Base-by-base conservation (phyloP, 2,888 invertebrate genomes). In the Limenitis camilla region DNA sequence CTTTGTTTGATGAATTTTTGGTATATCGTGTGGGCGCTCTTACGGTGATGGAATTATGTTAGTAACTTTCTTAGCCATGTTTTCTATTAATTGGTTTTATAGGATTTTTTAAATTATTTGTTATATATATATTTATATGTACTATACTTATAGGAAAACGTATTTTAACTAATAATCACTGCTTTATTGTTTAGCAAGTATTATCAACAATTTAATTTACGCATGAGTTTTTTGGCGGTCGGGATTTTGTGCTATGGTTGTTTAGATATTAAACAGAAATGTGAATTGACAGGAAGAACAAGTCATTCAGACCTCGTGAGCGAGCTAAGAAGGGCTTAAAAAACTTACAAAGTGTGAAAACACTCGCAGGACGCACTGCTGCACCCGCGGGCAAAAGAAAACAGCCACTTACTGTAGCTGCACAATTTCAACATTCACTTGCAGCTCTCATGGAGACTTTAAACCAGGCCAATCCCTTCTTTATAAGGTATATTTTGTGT, bases 351-450 rank as follows among this genome's bases (percentile, higher is more conserved):
- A 94, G 96, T 47, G 94, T 97, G 58, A 97, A 97, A 84, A 96
- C 96, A 5, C 86, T 97, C 48, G 96, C 96, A 1, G 95, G 94
- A 3, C 88, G 92, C 61, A 94, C 91, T 41, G 89, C 90, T 52
- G 89, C 90, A 57, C 86, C 89, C 1, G 88, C 90, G 8, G 89
- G 89, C 43, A 93, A 93, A 35, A 87, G 95, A 54, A 96, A 96
- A 78, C 95, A 96, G 69, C 95, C 96, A 8, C 91, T 96, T 71
- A 97, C 97, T 0, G 98, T 98, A 1, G 95, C 96, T 2, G 96
- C 96, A 9, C 98, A 98, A 85, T 98, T 98, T 81, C 95, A 97
- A 79, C 95, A 95, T 79, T 97, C 97, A 43, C 87, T 98, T 49
- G 94, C 95, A 59, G 93, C 95, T 32, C 88, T 98, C 40, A 97